Evolutionary conservation across 2,113 vertebrate species (phyloP).

Genomic region (Bos javanicus): DNA sequence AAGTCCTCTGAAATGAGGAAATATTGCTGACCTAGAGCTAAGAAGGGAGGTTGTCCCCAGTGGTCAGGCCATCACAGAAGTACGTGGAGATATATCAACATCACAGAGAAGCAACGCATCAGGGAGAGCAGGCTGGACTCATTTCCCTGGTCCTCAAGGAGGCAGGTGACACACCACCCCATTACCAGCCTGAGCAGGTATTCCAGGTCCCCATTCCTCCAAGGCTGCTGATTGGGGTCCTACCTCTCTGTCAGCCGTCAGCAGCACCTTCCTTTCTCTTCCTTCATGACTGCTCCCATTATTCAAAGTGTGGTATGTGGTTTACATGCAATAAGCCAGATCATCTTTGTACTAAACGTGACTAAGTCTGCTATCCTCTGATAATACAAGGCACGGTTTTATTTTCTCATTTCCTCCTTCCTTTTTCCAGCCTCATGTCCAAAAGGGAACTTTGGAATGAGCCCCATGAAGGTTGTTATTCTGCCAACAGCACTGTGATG

Average conservation of each 20-base stretch:
- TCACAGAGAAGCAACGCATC: background rate
- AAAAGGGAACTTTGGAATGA: background rate
- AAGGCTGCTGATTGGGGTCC: background rate
- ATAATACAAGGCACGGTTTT: background rate
- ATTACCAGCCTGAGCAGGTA: background rate
- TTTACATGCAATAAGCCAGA: background rate
- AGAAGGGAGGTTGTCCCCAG: background rate
- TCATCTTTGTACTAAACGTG: background rate
- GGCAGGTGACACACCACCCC: background rate
- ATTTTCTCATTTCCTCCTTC: background rate
- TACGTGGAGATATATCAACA: background rate
- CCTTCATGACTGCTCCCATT: background rate
- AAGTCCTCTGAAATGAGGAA: background rate
- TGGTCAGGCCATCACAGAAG: background rate
- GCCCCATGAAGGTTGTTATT: background rate
- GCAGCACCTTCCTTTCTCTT: background rate
- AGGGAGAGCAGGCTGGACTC: background rate
- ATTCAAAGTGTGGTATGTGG: background rate
- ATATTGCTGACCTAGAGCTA: background rate
- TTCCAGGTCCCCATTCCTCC: background rate
- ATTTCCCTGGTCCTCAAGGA: background rate
- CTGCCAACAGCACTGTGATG: background rate
- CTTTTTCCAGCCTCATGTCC: background rate
- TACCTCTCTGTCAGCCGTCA: background rate
- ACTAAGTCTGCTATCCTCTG: background rate